A percentile compares a stretch with the other conserved stretches of the same genome.
Conservation (phyloP, 2,888 invertebrate genomes). For the Lordiphosa fenestrarum region DNA sequence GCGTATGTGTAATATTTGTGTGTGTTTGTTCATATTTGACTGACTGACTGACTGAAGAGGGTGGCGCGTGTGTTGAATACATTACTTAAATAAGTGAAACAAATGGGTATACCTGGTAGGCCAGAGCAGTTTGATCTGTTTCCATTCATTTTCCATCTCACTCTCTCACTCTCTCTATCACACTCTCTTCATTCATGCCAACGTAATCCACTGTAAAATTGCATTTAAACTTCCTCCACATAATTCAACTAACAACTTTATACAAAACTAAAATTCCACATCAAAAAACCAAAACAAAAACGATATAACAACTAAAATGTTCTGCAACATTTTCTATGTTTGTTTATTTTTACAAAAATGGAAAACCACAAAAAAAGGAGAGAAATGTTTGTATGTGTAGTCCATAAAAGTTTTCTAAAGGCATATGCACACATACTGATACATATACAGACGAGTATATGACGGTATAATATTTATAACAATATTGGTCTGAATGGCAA, state of each 20-base stretch:
- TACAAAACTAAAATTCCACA: slow-evolving; percentile 55
- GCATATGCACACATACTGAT: slow-evolving; percentile 42
- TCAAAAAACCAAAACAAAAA: slow-evolving; percentile 26
- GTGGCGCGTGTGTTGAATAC: slow-evolving; percentile 28
- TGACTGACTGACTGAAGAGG: slow-evolving; percentile 47
- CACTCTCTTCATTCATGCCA: slow-evolving; percentile 13
- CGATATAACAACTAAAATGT: slow-evolving; percentile 22
- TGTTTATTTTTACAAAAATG: slow-evolving; percentile 63
- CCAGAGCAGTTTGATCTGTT: slow-evolving; percentile 28
- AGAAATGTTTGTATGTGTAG: slow-evolving; percentile 65
- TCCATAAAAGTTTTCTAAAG: slow-evolving; percentile 64
- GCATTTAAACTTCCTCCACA: slow-evolving; percentile 46
- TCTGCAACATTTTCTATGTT: slow-evolving; percentile 60
- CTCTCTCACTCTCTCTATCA: slow-evolving; percentile 21
- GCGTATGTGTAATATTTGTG: slow-evolving; percentile 42
- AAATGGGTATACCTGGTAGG: slow-evolving; percentile 58
- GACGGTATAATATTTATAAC: slow-evolving; percentile 25
- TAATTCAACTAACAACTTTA: slow-evolving; percentile 43
- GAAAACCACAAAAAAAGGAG: slow-evolving; percentile 12
- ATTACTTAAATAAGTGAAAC: slow-evolving; percentile 10
- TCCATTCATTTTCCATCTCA: slow-evolving; percentile 14
- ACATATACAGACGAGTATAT: slow-evolving; percentile 26
- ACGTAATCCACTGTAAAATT: slow-evolving; percentile 49
- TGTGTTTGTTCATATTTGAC: slow-evolving; percentile 8
- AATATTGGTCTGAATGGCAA: slow-evolving; percentile 48